Conservation (phyloP, 2,113 vertebrate genomes). For the Prolemur simus region DNA sequence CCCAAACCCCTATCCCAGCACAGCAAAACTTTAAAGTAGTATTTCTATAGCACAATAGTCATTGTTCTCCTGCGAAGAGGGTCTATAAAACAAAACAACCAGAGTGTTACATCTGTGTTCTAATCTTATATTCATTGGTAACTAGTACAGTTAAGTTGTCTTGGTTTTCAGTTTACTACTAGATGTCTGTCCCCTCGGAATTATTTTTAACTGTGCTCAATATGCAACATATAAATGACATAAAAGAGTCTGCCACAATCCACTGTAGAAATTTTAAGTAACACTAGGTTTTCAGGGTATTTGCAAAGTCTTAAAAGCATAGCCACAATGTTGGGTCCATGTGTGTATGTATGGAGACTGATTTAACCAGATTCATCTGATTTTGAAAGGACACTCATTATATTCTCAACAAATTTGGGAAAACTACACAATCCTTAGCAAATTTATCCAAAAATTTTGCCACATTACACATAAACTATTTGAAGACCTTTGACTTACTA, state of each 20-base stretch:
- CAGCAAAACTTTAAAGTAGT: neutral
- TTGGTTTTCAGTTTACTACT: neutral
- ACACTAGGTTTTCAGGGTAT: neutral
- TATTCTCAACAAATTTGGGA: neutral
- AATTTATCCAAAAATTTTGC: neutral
- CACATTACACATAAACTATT: neutral
- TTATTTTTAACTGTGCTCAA: neutral
- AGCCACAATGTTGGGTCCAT: neutral
- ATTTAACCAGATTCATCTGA: neutral
- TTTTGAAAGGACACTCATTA: neutral
- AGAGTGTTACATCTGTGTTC: neutral
- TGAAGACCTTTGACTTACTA: constrained; percentile 87
- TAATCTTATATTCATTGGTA: neutral
- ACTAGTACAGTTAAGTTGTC: neutral
- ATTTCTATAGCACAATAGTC: neutral
- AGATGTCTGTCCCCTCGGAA: neutral
- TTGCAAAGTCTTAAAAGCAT: neutral
- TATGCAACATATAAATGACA: neutral
- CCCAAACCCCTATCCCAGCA: neutral
- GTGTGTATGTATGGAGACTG: accelerated
- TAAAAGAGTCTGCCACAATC: neutral
- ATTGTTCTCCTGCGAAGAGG: neutral
- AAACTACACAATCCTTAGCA: neutral
- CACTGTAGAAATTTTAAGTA: neutral
- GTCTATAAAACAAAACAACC: neutral